Evolutionary conservation across 2,888 invertebrate species (phyloP), one percentile per base, ranked within the genome.

Genomic region (Deilephila porcellus): DNA sequence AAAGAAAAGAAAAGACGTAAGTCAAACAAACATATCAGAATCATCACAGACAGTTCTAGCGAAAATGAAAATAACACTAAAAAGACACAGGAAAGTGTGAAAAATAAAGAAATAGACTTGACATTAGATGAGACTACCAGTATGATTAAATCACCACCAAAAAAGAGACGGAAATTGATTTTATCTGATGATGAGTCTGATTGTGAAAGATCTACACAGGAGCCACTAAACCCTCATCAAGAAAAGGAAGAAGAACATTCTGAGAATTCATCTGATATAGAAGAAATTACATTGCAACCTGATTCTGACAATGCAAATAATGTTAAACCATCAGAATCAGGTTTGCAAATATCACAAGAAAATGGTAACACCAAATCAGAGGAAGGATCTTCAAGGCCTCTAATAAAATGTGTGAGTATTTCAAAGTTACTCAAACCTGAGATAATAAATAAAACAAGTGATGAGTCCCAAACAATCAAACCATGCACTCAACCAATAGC

Each of bases 351-450:
- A 53, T 74, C 37, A 71, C 53, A 72, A 73, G 74, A 77, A 70
- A 73, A 11, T 74, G 70, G 74, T 56, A 73, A 77, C 37, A 76
- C 70, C 70, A 60, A 76, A 70, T 75, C 60, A 32, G 59, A 70
- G 53, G 60, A 62, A 56, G 76, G 80, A 29, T 60, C 78, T 19
- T 32, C 8, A 71, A 90, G 85, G 77, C 88, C 91, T 8, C 52
- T 90, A 3, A 89, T 94, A 71, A 93, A 93, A 83, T 93, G 93
- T 90, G 91, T 94, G 14, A 92, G 86, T 80, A 83, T 94, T 37
- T 88, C 76, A 70, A 93, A 92, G 81, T 82, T 94, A 78, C 82
- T 93, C 1, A 93, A 90, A 81, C 89, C 91, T 63, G 84, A 90
- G 78, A 29, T 70, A 62, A 63, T 56, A 56, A 56, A 8, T 45